Percentiles rank a stretch among this genome's conserved stretches.
These are phyloP conservation scores for Heliothis virescens DNA, from an alignment of 1,140 invertebrate genomes.

Conservation along the genomic window DNA sequence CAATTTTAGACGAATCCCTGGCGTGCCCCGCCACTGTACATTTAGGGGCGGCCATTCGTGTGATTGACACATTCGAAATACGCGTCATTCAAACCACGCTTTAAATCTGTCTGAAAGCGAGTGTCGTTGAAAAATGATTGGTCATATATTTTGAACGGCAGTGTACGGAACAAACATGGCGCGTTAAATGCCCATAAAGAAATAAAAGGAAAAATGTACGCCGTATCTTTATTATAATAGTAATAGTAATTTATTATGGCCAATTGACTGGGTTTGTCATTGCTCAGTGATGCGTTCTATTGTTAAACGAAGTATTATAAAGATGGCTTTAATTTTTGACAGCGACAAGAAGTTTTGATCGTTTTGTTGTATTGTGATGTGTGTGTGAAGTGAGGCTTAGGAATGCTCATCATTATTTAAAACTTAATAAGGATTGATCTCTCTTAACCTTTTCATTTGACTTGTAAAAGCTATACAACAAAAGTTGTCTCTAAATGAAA, in stretches of 20 bases:
- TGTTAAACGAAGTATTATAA: slow-evolving; percentile 11
- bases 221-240: slow-evolving; percentile 38
- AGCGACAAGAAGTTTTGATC: not conserved
- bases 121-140: slow-evolving; percentile 73
- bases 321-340: slow-evolving; percentile 23
- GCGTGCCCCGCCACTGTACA: slow-evolving; percentile 56
- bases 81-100: slow-evolving; percentile 66
- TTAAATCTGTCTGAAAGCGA: slow-evolving; percentile 63
- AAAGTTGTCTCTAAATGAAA: too few species aligned
- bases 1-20: slow-evolving; percentile 13
- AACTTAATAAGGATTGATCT: too few species aligned
- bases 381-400: not conserved
- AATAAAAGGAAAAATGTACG: slow-evolving; percentile 45
- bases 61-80: slow-evolving; percentile 75
- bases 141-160: slow-evolving; percentile 56
- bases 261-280: slow-evolving; percentile 43
- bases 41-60: slow-evolving; percentile 66
- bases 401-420: not conserved
- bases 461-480: too few species aligned
- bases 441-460: too few species aligned
- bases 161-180: slow-evolving; percentile 21
- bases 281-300: slow-evolving; percentile 25
- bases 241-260: slow-evolving; percentile 47
- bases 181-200: slow-evolving; percentile 12
- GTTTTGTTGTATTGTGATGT: not conserved